Base-by-base conservation (phyloP, 1,140 invertebrate genomes). In the Penaeus indicus region DNA sequence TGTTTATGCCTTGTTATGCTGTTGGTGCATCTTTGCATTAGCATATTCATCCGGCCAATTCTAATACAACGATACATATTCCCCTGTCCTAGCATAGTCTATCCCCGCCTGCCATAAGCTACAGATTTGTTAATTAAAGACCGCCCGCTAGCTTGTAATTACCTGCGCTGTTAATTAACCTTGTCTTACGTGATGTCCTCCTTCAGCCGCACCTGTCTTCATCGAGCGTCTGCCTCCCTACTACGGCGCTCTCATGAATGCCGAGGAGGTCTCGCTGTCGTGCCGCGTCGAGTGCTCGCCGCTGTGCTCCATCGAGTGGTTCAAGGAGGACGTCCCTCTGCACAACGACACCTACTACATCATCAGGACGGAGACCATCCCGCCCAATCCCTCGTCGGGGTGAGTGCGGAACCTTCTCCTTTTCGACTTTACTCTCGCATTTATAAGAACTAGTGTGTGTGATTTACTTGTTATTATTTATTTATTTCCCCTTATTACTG, bases 211-310 rank as follows among this genome's bases (percentile, higher is more conserved):
- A 19, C 97, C 97, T 27, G 95, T 95, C 79, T 97, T 98, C 92
- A 97, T 98, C 89, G 95, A 96, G 90, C 95, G 96, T 64, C 94
- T 97, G 85, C 95, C 95, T n/a, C 96, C 95, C 1, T 97, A 96
- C 93, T 95, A 95, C 89, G 97, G 96, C n/a, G 96, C 95, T 38
- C 94, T 96, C 18, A 96, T 95, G 92, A 96, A 95, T 91, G 94
- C 95, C 19, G 94, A 94, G 75, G 95, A 96, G 91, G 96, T 97
- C 69, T 96, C 95, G 82, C 94, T 98, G 18, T 96, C 96, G 11
- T 98, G 97, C 92, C 95, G 96, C 90, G 96, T 98, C 32, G 97
- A 98, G 92, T 98, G 97, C 92, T 96, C 95, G 11, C 97, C 97
- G 0, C 93, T 96, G 19, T 98, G 97, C 92, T 94, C 95, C 61